A percentile compares a stretch with the other conserved stretches of the same genome.
phyloP scores from a whole-genome alignment of 2,888 invertebrate genomes.

The Stramonita haemastoma region DNA sequence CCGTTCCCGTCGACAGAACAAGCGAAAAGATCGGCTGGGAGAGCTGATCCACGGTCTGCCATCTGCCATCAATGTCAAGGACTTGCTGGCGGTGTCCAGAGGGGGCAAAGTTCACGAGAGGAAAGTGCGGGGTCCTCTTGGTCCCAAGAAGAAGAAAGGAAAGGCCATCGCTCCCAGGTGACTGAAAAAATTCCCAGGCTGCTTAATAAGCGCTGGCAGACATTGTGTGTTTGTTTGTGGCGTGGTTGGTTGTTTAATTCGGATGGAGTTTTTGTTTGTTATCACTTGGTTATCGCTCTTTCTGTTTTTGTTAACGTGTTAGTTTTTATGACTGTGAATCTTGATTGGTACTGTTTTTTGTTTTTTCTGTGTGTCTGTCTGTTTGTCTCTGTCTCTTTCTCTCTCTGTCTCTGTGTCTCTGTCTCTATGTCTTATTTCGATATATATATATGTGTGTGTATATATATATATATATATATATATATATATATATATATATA shows the following conservation, averaged over 20 bases:
- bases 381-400: no score
- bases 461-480: no score
- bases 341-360: no score
- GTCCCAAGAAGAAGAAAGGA: neutral
- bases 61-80: conserved; percentile 25
- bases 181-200: no score
- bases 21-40: conserved; percentile 22
- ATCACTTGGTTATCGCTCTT: neutral
- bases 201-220: no score
- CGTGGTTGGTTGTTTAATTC: neutral
- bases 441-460: no score
- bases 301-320: neutral
- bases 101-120: neutral
- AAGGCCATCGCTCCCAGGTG: neutral
- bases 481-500: no score
- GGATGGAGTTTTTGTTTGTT: neutral
- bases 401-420: no score
- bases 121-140: neutral
- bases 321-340: no score
- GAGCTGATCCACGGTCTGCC: conserved; percentile 21
- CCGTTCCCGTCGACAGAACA: neutral
- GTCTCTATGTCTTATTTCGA: no score
- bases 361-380: no score
- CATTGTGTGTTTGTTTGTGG: neutral
- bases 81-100: conserved; percentile 35